A percentile compares a stretch with the other conserved stretches of the same genome.
Conservation (phyloP, 2,797 vertebrate species). For the Mormyrus proboscirostris region DNA sequence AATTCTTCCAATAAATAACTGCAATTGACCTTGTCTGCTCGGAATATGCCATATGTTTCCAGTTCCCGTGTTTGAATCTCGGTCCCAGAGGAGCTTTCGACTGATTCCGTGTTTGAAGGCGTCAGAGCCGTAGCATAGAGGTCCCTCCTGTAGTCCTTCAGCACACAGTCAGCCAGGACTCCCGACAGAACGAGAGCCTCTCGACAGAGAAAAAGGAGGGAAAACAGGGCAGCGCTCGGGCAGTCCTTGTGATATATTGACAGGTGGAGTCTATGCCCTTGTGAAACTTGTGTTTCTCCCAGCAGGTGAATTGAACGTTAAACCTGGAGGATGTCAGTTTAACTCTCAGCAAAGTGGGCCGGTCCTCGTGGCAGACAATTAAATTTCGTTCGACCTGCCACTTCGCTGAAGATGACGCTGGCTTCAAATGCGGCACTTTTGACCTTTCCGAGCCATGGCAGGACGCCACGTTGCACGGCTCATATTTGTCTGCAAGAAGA, state of each 20-base stretch:
- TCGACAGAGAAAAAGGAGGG: constrained; percentile 8
- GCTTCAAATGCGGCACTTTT: constrained; percentile 64
- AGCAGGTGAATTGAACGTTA: constrained; percentile 70
- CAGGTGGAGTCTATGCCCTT: constrained; percentile 79
- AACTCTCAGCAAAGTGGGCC: constrained; percentile 53
- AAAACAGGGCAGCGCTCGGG: constrained; percentile 52
- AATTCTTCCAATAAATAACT: constrained; percentile 73
- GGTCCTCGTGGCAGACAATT: constrained; percentile 63
- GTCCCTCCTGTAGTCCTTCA: constrained; percentile 5
- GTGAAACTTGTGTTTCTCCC: constrained; percentile 65
- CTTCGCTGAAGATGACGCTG: constrained; percentile 54
- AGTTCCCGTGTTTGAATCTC: constrained; percentile 71
- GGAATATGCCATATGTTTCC: constrained; percentile 77
- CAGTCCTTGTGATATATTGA: constrained; percentile 73
- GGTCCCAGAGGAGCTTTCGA: constrained; percentile 67
- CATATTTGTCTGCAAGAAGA: constrained; percentile 49
- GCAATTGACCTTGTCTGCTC: constrained; percentile 79
- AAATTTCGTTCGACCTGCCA: constrained; percentile 68
- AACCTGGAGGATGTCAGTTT: constrained; percentile 66
- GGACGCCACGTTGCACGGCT: constrained; percentile 59
- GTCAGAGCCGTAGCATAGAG: constrained; percentile 39
- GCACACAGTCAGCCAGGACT: constrained; percentile 9
- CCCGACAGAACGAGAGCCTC: constrained; percentile 29
- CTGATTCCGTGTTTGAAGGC: constrained; percentile 58
- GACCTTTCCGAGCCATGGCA: constrained; percentile 68